Percentiles rank a stretch among this genome's conserved stretches.
phyloP scores from a whole-genome alignment of 1,140 invertebrate genomes.

The Drosophila tristis region DNA sequence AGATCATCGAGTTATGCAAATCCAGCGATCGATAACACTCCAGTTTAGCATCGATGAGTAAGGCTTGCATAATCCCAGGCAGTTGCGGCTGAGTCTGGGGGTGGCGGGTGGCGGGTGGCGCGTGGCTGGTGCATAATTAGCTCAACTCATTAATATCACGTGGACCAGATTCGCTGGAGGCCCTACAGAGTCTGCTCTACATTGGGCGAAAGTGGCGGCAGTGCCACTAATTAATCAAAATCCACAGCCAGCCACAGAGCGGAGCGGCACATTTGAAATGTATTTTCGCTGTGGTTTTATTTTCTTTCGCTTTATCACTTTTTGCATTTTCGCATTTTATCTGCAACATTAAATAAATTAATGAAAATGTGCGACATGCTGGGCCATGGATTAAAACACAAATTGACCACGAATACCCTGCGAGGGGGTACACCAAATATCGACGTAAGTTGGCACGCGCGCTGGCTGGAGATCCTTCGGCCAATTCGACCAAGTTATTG shows the following conservation, averaged over 20 bases:
- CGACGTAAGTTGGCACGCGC: neutral
- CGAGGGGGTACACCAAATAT: neutral
- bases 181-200: conserved; percentile 2
- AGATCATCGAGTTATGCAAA: conserved; percentile 61
- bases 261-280: conserved; percentile 62
- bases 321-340: conserved; percentile 6
- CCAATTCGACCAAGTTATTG: neutral
- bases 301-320: conserved; percentile 12
- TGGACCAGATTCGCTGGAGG: conserved; percentile 4
- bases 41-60: conserved; percentile 22
- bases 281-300: conserved; percentile 1
- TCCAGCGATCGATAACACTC: conserved; percentile 45
- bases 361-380: conserved; percentile 68
- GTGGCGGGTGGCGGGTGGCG: neutral
- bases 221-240: conserved; percentile 48
- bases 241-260: conserved; percentile 13
- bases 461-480: no score
- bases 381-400: conserved; percentile 29
- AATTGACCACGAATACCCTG: conserved; percentile 3
- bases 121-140: conserved; percentile 33
- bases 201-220: conserved; percentile 42
- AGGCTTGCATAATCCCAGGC: conserved; percentile 29
- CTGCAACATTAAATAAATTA: conserved; percentile 61
- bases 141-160: conserved; percentile 38
- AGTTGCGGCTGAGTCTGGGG: neutral